These are phyloP conservation scores for Ormyrus rosae DNA, from an alignment of 2,888 invertebrate species.

Conservation along the genomic window DNA sequence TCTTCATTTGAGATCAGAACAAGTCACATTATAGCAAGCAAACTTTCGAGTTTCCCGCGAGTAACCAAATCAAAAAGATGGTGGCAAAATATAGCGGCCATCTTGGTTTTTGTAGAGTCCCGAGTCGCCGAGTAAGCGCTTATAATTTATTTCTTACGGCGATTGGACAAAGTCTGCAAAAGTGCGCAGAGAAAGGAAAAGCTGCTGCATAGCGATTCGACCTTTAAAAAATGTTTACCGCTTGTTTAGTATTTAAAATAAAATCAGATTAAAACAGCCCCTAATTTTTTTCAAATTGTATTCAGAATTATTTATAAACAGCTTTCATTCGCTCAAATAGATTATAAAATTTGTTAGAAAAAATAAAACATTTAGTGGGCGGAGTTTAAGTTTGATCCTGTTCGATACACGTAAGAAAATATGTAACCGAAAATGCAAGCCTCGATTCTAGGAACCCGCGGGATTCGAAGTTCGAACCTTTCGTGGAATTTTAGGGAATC, in stretches of 20 bases:
- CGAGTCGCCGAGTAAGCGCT: neutral
- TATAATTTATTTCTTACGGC: slow-evolving; percentile 24
- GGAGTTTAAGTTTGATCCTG: slow-evolving; percentile 14
- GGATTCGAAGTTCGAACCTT: slow-evolving; percentile 6
- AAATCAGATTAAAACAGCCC: no score
- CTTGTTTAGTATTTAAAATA: no score
- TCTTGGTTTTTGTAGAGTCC: neutral
- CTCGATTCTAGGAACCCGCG: neutral
- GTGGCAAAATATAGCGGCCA: neutral
- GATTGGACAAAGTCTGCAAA: slow-evolving; percentile 6
- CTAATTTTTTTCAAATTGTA: no score
- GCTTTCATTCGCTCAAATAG: no score
- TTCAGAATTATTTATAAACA: no score
- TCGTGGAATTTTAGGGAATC: no score
- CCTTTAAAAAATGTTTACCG: no score
- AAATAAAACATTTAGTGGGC: slow-evolving; percentile 20
- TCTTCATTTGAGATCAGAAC: no score
- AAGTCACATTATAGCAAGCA: no score
- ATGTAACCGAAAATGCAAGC: neutral
- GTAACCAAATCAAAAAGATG: neutral
- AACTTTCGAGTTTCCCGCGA: slow-evolving; percentile 11
- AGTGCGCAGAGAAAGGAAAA: neutral
- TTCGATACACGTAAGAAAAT: neutral
- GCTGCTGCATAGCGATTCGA: neutral
- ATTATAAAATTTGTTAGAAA: neutral